Evolutionary conservation across 2,113 vertebrate species (phyloP).

Genomic region (Stigmatopora argus): DNA sequence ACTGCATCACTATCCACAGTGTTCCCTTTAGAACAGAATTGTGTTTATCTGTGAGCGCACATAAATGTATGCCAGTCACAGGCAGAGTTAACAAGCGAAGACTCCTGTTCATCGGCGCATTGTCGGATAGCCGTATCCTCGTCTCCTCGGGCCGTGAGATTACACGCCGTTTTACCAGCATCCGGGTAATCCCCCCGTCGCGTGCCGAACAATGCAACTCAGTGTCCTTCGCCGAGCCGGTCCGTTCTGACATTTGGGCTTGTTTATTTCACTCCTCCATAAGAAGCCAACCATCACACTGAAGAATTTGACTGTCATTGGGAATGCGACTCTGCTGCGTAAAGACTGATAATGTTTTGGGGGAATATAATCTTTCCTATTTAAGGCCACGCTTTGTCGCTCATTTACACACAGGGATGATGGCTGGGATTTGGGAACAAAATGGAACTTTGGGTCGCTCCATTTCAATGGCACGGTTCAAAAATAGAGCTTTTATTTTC

Average conservation of each 20-base stretch:
- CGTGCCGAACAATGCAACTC: constrained; percentile 57
- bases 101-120: constrained; percentile 47
- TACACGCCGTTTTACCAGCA: constrained; percentile 70
- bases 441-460: too few species aligned
- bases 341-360: constrained; percentile 34
- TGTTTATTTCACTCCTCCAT: constrained; percentile 61
- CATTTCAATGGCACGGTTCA: too few species aligned
- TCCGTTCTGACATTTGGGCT: constrained; percentile 68
- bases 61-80: constrained; percentile 45
- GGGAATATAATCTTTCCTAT: constrained; percentile 31
- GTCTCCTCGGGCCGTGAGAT: constrained; percentile 69
- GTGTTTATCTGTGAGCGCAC: constrained; percentile 31
- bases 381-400: constrained; percentile 35
- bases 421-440: neutral
- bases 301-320: constrained; percentile 47
- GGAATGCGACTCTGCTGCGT: constrained; percentile 26
- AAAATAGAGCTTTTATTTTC: too few species aligned
- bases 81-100: constrained; percentile 53
- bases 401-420: neutral
- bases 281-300: constrained; percentile 34
- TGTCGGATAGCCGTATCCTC: constrained; percentile 56
- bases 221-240: constrained; percentile 70
- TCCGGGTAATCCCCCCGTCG: constrained; percentile 70
- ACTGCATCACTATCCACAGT: constrained; percentile 46
- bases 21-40: constrained; percentile 30